Evolutionary conservation across 2,113 vertebrate genomes (phyloP).

Genomic region (Aegotheles bennettii): DNA sequence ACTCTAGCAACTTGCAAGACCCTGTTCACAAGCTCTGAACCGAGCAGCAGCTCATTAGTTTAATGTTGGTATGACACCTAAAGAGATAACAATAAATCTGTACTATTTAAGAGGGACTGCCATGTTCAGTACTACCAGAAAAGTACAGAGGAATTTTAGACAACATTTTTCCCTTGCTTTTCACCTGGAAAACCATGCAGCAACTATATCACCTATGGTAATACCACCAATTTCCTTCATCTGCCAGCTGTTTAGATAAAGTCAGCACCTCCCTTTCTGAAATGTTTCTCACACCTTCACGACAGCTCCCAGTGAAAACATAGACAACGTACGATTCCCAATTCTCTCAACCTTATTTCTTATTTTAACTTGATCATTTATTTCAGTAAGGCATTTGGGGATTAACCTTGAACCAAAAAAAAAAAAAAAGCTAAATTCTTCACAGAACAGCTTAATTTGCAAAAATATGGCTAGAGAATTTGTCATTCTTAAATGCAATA

Average conservation of each 20-base stretch:
- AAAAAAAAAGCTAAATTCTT: background rate
- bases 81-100: too few relatives aligned
- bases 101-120: too few relatives aligned
- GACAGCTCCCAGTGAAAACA: background rate
- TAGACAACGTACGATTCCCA: background rate
- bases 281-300: background rate
- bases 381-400: slow-evolving; percentile 16
- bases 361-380: slow-evolving; percentile 31
- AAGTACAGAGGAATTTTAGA: background rate
- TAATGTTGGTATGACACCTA: too few relatives aligned
- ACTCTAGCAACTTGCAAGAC: background rate
- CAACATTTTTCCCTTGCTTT: background rate
- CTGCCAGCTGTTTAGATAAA: background rate
- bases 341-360: slow-evolving; percentile 7
- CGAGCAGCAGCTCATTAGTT: too few relatives aligned
- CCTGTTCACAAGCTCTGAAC: too few relatives aligned
- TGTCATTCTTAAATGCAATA: background rate
- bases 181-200: background rate
- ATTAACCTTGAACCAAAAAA: slow-evolving; percentile 15
- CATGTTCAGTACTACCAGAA: too few relatives aligned
- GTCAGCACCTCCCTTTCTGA: background rate
- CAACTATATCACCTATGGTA: background rate
- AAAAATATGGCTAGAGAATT: background rate
- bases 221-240: background rate
- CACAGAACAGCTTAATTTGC: background rate